Base-by-base conservation (phyloP, 1,140 invertebrate species). In the Tetragonula clypearis region DNA sequence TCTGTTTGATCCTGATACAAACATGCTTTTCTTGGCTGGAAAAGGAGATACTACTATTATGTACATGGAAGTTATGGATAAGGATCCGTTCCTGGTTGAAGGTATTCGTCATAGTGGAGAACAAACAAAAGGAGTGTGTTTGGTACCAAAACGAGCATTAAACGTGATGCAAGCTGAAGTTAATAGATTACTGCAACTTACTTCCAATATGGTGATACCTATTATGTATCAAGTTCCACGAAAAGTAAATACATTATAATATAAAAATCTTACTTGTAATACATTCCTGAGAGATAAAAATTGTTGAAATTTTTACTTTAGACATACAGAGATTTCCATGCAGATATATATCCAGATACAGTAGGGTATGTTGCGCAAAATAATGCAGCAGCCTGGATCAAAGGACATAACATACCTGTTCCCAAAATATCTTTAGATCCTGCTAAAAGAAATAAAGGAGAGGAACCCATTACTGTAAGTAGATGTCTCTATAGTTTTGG, bases 141-240 rank as follows among this genome's bases (percentile, higher is more conserved):
- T 99, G 68, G 97, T 99, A 60, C 98, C 98, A 14, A 99, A 99
- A 94, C 95, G 98, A 90, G 98, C 98, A 2, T 95, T 99, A 17
- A 97, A 98, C 92, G 98, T 99, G 4, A 99, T 99, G 98, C 97
- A 98, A 90, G 98, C 97, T 2, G 98, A 99, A 95, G 98, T 99
- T 4, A 98, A 99, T 94, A 95, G 98, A 90, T 95, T 99, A 23
- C 94, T 99, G 14, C 97, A 99, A 87, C 95, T 99, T 35, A 97
- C 98, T 3, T 97, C 97, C 11, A 97, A 96, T 74, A 97, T 97
- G 87, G 97, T 99, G 35, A 97, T 99, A 92, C 98, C 98, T 14
- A 97, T 99, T 71, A 98, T 98, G 94, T 99, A 98, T 94, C 98
- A 99, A 95, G 98, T 99, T 79, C 98, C 98, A 66, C 96, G 98